phyloP scores from a whole-genome alignment of 2,888 invertebrate species.

The Chloroclysta siterata region DNA sequence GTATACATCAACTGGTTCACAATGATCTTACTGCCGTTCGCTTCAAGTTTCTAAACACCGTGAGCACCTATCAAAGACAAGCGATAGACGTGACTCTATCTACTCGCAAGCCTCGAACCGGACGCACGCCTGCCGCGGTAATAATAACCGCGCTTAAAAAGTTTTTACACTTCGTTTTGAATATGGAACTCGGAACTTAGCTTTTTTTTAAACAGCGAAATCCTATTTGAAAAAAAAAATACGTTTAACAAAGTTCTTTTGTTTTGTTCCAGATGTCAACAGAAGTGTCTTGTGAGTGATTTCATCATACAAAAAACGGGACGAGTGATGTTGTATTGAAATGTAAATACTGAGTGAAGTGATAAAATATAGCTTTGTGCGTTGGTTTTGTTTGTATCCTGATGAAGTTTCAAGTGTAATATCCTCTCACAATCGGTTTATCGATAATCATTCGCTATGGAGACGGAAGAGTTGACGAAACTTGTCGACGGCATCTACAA shows the following conservation, averaged over 20 bases:
- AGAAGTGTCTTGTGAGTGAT: constrained; percentile 72
- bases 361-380: constrained; percentile 71
- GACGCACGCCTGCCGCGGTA: constrained; percentile 67
- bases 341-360: constrained; percentile 80
- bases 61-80: constrained; percentile 63
- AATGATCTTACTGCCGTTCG: constrained; percentile 63
- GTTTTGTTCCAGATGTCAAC: constrained; percentile 81
- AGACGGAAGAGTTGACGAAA: constrained; percentile 95
- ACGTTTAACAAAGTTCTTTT: constrained; percentile 43
- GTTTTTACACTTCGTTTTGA: constrained; percentile 29
- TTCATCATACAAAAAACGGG: constrained; percentile 53
- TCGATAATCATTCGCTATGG: constrained; percentile 84
- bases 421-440: constrained; percentile 59
- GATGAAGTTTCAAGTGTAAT: constrained; percentile 80
- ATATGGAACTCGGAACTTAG: constrained; percentile 13
- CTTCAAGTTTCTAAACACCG: constrained; percentile 72
- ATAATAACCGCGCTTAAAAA: constrained; percentile 57
- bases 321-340: constrained; percentile 65
- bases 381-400: constrained; percentile 59
- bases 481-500: constrained; percentile 96
- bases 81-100: constrained; percentile 67
- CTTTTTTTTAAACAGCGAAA: constrained; percentile 5
- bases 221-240: neutral
- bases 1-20: constrained; percentile 69
- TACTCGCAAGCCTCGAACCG: constrained; percentile 65